Base-by-base conservation (phyloP, 2,888 invertebrate genomes). In the Eupithecia subfuscata region DNA sequence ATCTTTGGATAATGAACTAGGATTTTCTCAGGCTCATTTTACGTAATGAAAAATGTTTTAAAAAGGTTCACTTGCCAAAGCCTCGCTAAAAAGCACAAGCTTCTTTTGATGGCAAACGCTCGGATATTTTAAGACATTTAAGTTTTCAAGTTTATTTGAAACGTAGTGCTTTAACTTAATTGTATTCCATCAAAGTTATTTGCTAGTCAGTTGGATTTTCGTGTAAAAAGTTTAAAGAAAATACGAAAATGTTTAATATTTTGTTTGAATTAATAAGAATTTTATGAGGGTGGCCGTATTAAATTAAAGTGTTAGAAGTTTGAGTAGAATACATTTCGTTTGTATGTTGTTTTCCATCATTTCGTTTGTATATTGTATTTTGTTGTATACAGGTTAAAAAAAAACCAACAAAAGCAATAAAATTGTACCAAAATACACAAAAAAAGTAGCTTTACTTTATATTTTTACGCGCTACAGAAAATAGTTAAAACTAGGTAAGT, bases 1-100 rank as follows among this genome's bases (percentile, higher is more conserved):
- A 76, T 81, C 77, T 76, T 67, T 37, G 65, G 75, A 79, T 79
- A 81, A 79, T 78, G 77, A 76, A 73, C 63, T 74, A 63, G 75
- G 75, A 77, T 78, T 78, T 71, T 74, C 77, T 45, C 11, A 67
- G 68, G n/a, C 30, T 69, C 70, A 60, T 60, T 71, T 76, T 65
- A 72, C 65, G 69, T 48, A 74, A 56, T 74, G 60, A 60, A 60
- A 60, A 60, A 60, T 60, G 60, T 60, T 14, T 14, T 6, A 64
- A 30, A 64, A 64, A 64, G 64, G 60, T 60, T 60, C 14, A 25
- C 12, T 60, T 64, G 18, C 63, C 18, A 64, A 34, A 34, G 34
- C 16, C 30, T 48, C n/a, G 48, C 52, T 1, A 56, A 56, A 56
- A 56, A 56, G 52, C 52, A 56, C 52, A 56, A 56, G 52, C 22